A percentile compares a stretch with the other conserved stretches of the same genome.
Conservation (phyloP, 2,888 invertebrate genomes). For the Scotopteryx bipunctaria region DNA sequence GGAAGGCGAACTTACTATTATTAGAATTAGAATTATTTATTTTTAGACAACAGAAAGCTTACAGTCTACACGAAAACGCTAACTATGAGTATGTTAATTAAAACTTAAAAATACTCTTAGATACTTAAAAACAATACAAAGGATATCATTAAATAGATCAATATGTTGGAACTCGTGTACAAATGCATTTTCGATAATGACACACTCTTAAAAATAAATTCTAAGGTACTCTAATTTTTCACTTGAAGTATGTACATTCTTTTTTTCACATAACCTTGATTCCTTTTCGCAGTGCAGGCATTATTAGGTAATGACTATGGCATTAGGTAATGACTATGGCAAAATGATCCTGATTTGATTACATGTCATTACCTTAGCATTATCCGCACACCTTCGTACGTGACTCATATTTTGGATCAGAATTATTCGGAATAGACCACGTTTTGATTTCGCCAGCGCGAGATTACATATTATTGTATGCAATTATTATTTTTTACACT, state of each 20-base stretch:
- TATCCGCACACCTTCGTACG: constrained; percentile 30
- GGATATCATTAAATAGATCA: no score
- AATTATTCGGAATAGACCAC: constrained; percentile 30
- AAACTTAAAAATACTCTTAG: no score
- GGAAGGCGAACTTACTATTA: no score
- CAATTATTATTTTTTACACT: constrained; percentile 52
- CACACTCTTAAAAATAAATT: no score
- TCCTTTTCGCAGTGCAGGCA: constrained; percentile 10
- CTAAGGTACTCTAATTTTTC: no score
- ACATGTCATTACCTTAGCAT: constrained; percentile 32
- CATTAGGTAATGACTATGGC: constrained; percentile 23
- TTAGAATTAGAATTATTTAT: no score
- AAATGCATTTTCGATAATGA: no score
- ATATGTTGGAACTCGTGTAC: no score
- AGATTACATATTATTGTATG: constrained; percentile 55
- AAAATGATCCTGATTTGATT: constrained; percentile 33
- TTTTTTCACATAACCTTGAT: background rate
- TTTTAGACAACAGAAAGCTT: no score
- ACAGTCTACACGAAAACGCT: no score
- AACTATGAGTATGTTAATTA: no score
- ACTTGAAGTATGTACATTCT: background rate
- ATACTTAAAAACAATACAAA: no score
- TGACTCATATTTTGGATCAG: constrained; percentile 51
- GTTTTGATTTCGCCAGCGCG: constrained; percentile 45
- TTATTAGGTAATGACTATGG: constrained; percentile 24